Evolutionary conservation across 2,113 vertebrate genomes (phyloP).

Genomic region (Megalops atlanticus): DNA sequence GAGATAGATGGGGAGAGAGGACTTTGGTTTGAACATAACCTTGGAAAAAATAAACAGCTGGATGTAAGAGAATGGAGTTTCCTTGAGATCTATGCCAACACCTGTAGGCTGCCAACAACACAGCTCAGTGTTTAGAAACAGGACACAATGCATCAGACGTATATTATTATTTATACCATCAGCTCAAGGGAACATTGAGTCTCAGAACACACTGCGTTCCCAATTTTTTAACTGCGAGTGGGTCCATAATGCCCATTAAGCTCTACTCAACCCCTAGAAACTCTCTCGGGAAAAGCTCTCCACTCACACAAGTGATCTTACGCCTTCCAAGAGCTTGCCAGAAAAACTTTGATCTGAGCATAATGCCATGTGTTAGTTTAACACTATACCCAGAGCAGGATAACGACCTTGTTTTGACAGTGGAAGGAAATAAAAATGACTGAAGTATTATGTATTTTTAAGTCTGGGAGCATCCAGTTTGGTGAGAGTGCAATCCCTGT

Average conservation of each 20-base stretch:
- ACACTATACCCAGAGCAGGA: no score
- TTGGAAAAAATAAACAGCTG: no score
- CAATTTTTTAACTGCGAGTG: constrained; percentile 24
- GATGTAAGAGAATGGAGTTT: background rate
- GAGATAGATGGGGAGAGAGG: no score
- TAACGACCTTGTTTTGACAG: no score
- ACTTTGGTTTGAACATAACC: no score
- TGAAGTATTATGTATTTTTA: no score
- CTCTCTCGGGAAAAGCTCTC: constrained; percentile 36
- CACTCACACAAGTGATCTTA: constrained; percentile 18
- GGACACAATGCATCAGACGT: constrained; percentile 42
- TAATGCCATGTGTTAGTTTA: no score
- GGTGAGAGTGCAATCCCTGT: no score
- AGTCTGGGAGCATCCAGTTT: no score
- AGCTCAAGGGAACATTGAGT: constrained; percentile 35
- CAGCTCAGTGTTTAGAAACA: background rate
- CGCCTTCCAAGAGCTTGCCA: background rate
- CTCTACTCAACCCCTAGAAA: background rate
- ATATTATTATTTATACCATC: constrained; percentile 51
- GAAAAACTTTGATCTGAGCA: no score
- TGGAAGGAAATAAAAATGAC: no score
- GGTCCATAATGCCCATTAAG: background rate
- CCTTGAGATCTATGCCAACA: background rate
- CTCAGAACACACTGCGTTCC: constrained; percentile 24
- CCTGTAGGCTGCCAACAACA: background rate